Evolutionary conservation across 2,113 vertebrate genomes (phyloP).

Genomic region (Ochotona princeps): DNA sequence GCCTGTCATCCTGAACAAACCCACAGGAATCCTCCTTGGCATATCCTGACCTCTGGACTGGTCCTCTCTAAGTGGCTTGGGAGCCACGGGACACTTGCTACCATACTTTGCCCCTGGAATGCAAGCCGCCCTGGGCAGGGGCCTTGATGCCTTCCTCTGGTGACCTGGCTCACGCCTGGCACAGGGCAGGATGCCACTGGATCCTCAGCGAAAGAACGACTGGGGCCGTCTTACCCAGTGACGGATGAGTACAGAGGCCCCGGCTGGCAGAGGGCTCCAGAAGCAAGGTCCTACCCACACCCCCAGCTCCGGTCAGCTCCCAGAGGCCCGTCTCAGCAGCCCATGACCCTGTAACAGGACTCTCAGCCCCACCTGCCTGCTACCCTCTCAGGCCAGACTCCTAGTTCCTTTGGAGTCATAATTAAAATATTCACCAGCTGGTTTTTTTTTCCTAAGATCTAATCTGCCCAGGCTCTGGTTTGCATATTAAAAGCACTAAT

Average conservation of each 20-base stretch:
- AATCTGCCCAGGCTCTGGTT: slow-evolving; percentile 97
- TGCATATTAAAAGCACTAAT: slow-evolving; percentile 99
- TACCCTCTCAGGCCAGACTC: slow-evolving; percentile 81
- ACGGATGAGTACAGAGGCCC: too few species aligned
- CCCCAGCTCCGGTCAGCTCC: accelerated
- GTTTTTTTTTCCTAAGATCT: slow-evolving; percentile 88
- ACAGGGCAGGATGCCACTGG: neutral
- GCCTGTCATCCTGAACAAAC: too few species aligned
- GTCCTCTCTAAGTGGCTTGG: neutral
- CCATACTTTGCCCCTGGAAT: accelerated
- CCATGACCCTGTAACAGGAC: neutral
- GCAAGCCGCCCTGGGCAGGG: too few species aligned
- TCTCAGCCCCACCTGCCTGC: neutral
- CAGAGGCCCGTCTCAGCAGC: neutral
- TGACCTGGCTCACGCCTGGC: neutral
- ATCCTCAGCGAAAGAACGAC: neutral
- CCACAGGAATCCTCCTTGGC: accelerated
- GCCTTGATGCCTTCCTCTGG: neutral
- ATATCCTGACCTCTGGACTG: accelerated
- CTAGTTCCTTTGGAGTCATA: slow-evolving; percentile 89
- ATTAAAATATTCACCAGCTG: slow-evolving; percentile 99
- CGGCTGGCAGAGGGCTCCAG: neutral
- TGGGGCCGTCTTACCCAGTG: neutral
- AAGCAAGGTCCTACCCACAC: accelerated
- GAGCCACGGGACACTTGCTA: neutral